These are phyloP conservation scores for Leptopilina syphax DNA, from an alignment of 2,888 invertebrate genomes.

Conservation along the genomic window DNA sequence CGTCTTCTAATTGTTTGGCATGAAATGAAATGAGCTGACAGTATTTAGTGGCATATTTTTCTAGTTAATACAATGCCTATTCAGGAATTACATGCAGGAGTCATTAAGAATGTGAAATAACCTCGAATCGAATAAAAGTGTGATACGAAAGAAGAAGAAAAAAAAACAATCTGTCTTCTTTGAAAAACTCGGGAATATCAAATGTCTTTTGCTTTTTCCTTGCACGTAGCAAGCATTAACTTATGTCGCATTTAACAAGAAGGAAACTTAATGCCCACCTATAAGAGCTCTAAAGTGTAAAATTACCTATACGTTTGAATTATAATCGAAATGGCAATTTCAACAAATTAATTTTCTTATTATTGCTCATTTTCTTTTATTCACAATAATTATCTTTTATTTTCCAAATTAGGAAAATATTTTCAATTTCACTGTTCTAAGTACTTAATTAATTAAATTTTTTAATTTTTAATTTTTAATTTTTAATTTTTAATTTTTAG, in stretches of 20 bases:
- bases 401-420: too few species aligned
- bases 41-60: slow-evolving; percentile 2
- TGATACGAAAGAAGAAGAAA: background rate
- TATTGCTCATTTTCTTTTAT: too few species aligned
- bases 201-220: slow-evolving; percentile 13
- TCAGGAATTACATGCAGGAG: slow-evolving; percentile 21
- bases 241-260: background rate
- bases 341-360: background rate
- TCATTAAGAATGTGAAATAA: slow-evolving; percentile 36
- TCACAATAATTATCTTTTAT: too few species aligned
- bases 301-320: slow-evolving; percentile 2
- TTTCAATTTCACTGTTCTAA: too few species aligned
- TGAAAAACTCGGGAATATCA: background rate
- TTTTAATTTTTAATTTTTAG: too few species aligned
- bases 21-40: background rate
- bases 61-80: slow-evolving; percentile 32
- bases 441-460: too few species aligned
- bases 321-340: background rate
- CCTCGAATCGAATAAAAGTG: slow-evolving; percentile 22
- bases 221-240: slow-evolving; percentile 27
- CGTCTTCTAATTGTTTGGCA: slow-evolving; percentile 32
- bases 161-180: background rate
- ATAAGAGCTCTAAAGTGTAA: slow-evolving; percentile 5
- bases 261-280: slow-evolving; percentile 13
- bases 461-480: too few species aligned